phyloP scores from a whole-genome alignment of 30 jellyfish, hydroid and myxozoan genomes.

The Mastigias papua region DNA sequence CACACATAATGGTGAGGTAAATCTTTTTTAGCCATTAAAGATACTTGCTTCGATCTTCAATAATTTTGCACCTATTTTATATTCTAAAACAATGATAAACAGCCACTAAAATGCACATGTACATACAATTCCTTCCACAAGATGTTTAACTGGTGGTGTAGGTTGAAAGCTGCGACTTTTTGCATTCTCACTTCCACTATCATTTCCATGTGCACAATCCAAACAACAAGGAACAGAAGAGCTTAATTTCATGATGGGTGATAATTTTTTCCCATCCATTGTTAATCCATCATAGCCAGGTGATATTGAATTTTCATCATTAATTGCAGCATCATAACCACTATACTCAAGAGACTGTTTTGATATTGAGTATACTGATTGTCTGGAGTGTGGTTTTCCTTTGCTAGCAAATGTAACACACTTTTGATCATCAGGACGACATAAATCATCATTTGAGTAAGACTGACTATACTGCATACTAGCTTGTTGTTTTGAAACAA shows the following conservation, averaged over 20 bases:
- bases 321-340: neutral
- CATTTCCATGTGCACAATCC: neutral
- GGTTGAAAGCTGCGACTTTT: conserved; percentile 50
- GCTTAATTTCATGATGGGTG: conserved; percentile 17
- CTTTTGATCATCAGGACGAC: neutral
- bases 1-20: too few relatives aligned
- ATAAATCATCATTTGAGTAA: neutral
- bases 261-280: neutral
- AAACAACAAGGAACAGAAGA: neutral
- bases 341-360: neutral
- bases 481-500: conserved; percentile 26
- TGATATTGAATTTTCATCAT: neutral
- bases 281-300: conserved; percentile 6
- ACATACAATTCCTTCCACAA: conserved; percentile 62
- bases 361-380: neutral
- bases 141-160: conserved; percentile 72
- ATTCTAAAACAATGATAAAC: too few relatives aligned
- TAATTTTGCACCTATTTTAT: too few relatives aligned
- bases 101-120: too few relatives aligned
- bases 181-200: neutral
- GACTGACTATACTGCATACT: conserved; percentile 10
- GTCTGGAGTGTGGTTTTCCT: neutral
- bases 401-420: conserved; percentile 26
- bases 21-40: too few relatives aligned
- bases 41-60: too few relatives aligned